phyloP scores from a whole-genome alignment of 2,113 vertebrate genomes.

The Albula glossodonta region DNA sequence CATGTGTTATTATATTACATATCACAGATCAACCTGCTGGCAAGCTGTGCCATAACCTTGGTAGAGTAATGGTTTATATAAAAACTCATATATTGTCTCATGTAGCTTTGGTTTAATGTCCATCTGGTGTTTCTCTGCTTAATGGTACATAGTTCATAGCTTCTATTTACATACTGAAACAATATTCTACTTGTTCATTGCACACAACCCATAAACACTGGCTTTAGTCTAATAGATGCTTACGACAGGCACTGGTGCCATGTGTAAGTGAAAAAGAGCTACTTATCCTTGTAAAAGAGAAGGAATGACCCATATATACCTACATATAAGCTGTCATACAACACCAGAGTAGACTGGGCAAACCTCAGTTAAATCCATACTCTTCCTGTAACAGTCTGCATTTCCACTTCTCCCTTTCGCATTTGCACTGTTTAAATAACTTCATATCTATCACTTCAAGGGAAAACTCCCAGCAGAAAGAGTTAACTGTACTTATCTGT shows the following conservation, averaged over 20 bases:
- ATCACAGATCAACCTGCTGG: neutral
- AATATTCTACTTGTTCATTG: neutral
- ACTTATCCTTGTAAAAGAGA: conserved; percentile 8
- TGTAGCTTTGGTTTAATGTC: conserved; percentile 16
- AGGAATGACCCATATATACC: conserved; percentile 5
- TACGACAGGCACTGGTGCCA: neutral
- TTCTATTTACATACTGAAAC: neutral
- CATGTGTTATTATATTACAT: neutral
- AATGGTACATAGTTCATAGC: neutral
- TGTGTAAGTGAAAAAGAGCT: neutral
- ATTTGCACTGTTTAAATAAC: conserved; percentile 21
- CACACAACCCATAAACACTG: conserved; percentile 1
- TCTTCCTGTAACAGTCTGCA: conserved; percentile 18
- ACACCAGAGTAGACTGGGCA: conserved; percentile 14
- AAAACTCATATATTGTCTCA: neutral
- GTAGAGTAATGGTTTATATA: neutral
- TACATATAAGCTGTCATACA: conserved; percentile 15
- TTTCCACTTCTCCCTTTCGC: conserved; percentile 13
- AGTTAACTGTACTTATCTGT: conserved; percentile 7
- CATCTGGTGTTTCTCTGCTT: conserved; percentile 21
- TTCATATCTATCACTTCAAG: conserved; percentile 10
- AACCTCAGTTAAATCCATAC: conserved; percentile 5
- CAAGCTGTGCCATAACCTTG: neutral
- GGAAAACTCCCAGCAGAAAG: conserved; percentile 15
- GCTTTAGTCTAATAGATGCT: neutral